A percentile compares a stretch with the other conserved stretches of the same genome.
Conservation (phyloP, 2,113 vertebrate genomes). For the Poeciliopsis prolifica region DNA sequence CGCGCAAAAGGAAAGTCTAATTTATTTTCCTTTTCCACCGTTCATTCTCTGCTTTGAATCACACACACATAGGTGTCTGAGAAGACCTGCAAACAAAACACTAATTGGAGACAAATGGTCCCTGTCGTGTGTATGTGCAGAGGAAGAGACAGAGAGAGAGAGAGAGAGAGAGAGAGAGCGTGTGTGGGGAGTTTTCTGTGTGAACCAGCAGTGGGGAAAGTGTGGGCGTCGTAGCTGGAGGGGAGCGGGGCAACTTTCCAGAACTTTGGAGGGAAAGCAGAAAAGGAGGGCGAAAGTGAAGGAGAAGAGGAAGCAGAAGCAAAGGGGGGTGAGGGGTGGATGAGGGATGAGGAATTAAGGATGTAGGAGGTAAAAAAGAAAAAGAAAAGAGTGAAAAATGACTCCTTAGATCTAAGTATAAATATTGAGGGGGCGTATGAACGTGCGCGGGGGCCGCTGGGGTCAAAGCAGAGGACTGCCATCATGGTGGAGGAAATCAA, state of each 20-base stretch:
- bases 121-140: constrained; percentile 11
- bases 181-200: constrained; percentile 18
- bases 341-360: background rate
- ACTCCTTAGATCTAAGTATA: constrained; percentile 29
- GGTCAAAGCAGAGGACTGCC: constrained; percentile 22
- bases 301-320: background rate
- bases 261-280: constrained; percentile 32
- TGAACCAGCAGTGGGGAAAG: constrained; percentile 54
- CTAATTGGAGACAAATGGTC: constrained; percentile 34
- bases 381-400: constrained; percentile 9
- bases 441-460: constrained; percentile 26
- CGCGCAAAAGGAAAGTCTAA: constrained; percentile 24
- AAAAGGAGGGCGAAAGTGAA: constrained; percentile 40
- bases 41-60: constrained; percentile 8
- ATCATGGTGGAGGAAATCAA: constrained; percentile 21
- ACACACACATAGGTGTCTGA: constrained; percentile 6
- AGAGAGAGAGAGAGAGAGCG: background rate
- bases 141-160: too few relatives aligned
- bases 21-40: constrained; percentile 10
- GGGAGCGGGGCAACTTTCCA: constrained; percentile 50
- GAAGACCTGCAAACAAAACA: constrained; percentile 5
- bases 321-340: too few relatives aligned
- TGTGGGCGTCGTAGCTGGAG: constrained; percentile 43
- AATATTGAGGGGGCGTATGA: constrained; percentile 29
- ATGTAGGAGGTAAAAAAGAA: constrained; percentile 20